Evolutionary conservation across 2,888 invertebrate species (phyloP), one percentile per base, ranked within the genome.

Genomic region (Cephus spinipes): DNA sequence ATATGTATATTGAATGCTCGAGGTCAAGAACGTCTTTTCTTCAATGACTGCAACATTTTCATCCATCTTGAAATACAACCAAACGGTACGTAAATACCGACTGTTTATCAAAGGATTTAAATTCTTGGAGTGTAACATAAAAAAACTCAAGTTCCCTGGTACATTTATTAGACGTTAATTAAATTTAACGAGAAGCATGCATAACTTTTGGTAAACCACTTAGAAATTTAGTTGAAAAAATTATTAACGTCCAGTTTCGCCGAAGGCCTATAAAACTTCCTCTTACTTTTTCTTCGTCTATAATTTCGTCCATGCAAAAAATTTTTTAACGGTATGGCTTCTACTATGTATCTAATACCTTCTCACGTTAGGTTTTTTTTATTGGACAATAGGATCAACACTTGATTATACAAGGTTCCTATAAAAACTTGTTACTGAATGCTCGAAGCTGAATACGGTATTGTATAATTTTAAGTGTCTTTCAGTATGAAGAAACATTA

Each of bases 281-380:
- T 40, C 40, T 40, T 23, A 55, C 55, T 23, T 55, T 9, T 1
- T 55, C 1, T 9, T 23, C 23, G 0, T 23, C 55, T 55, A 15
- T 40, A 40, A 23, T 40, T 40, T 40, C 40, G 9, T 40, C 1
- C 6, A 23, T 23, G 2, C 0, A 23, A 6, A 55, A 23, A 9
- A 2, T 55, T 23, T 0, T 23, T 2, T 23, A 23, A 23, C 2
- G 2, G 0, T 2, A 55, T 23, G 2, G 9, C 23, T 55, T 23
- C 23, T 55, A 11, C 12, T 12, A 1, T 35, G 12, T 12, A 55
- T 2, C 9, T 55, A 9, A 55, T 23, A 23, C 2, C 23, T 55
- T 55, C 23, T 55, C 23, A 23, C 9, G 23, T 9, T 9, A 23
- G 40, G 9, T 40, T 40, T 1, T 40, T 35, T 15, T 55, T 9